Evolutionary conservation across 2,888 invertebrate genomes (phyloP).

Genomic region (Cordilura impudica): DNA sequence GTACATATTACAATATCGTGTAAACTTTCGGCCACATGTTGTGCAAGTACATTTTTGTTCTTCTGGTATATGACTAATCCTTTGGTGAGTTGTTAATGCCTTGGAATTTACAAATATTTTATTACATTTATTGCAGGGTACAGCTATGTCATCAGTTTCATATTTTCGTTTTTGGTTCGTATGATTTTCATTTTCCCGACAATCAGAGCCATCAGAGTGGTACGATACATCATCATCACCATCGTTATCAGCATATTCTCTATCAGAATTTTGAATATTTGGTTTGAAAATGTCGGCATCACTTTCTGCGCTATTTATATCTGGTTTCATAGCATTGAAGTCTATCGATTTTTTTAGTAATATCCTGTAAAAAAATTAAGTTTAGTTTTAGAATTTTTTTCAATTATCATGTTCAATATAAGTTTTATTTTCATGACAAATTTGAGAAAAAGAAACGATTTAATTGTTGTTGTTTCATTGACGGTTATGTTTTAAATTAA

Average conservation of each 20-base stretch:
- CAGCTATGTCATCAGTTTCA: constrained; percentile 3
- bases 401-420: too few species aligned
- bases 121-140: constrained; percentile 24
- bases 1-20: constrained; percentile 80
- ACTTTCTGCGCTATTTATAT: neutral
- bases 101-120: constrained; percentile 40
- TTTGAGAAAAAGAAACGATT: too few species aligned
- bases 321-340: neutral
- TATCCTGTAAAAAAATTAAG: too few species aligned
- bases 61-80: constrained; percentile 72
- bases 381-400: too few species aligned
- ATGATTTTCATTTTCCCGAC: neutral
- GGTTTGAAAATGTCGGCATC: neutral
- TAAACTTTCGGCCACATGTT: constrained; percentile 80
- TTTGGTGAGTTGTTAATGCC: constrained; percentile 17
- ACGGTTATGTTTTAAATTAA: too few species aligned
- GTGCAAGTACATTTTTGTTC: constrained; percentile 80
- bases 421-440: too few species aligned
- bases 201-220: neutral
- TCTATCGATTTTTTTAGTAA: too few species aligned
- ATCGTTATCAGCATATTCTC: neutral
- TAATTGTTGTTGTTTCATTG: too few species aligned
- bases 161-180: neutral
- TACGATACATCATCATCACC: neutral
- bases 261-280: neutral